phyloP scores from a whole-genome alignment of 1,140 invertebrate species.

The Sminthurides bifidus region DNA sequence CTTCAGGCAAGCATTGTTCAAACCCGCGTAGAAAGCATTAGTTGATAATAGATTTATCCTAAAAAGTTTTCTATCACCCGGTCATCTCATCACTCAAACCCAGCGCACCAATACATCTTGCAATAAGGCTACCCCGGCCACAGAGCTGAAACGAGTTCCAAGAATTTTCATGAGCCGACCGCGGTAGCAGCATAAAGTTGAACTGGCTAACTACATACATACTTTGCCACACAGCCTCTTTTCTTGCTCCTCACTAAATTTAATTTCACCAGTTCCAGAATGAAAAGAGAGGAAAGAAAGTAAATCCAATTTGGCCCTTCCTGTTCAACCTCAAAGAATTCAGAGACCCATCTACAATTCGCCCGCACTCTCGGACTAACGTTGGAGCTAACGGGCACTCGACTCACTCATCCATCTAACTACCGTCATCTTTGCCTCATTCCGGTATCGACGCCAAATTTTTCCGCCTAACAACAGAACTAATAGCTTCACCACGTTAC shows the following conservation, averaged over 20 bases:
- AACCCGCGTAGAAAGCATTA: too few relatives aligned
- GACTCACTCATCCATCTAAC: too few relatives aligned
- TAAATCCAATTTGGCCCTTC: constrained; percentile 28
- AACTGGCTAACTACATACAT: too few relatives aligned
- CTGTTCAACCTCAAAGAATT: constrained; percentile 13
- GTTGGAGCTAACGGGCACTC: not conserved
- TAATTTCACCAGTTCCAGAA: constrained; percentile 17
- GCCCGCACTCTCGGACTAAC: constrained; percentile 3
- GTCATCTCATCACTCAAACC: constrained; percentile 8
- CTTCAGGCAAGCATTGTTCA: too few relatives aligned
- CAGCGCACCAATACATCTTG: too few relatives aligned
- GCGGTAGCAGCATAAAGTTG: too few relatives aligned
- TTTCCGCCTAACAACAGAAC: constrained; percentile 1
- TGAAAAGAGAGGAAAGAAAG: constrained; percentile 27
- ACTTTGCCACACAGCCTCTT: constrained; percentile 2
- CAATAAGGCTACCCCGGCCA: too few relatives aligned
- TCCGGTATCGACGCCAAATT: not conserved
- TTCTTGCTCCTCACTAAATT: constrained; percentile 16
- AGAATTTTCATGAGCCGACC: too few relatives aligned
- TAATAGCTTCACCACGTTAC: constrained; percentile 2
- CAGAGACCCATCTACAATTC: not conserved
- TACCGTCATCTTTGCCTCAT: constrained; percentile 3
- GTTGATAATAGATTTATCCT: too few relatives aligned
- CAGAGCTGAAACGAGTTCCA: too few relatives aligned
- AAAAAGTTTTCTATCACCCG: too few relatives aligned